Base-by-base conservation (phyloP, 2,113 vertebrate species). In the Polypterus bichir region DNA sequence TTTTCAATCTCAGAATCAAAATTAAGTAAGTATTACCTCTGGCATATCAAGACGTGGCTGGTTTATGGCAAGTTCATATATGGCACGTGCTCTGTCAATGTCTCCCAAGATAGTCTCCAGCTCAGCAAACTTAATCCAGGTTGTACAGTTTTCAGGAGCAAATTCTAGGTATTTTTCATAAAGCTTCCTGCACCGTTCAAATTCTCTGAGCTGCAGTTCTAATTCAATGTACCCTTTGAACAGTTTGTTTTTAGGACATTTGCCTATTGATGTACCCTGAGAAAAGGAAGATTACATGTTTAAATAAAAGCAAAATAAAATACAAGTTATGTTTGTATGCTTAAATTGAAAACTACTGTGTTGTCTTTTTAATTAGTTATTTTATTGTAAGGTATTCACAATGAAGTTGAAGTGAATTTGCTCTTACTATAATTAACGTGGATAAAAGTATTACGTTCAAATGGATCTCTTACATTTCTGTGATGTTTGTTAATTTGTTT, bases 141-240 rank as follows among this genome's bases (percentile, higher is more conserved):
- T 97, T 0, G 93, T 94, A 79, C 95, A 98, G 86, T 98, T 98
- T 61, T 98, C 94, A 0, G 96, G 92, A 2, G 79, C 79, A 77
- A 93, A 99, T 80, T 98, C 93, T 78, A 99, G 74, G 75, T 95
- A 99, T 5, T 99, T 99, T 65, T 98, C 92, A 46, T 99, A 98
- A 47, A 99, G 89, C 69, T 97, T 99, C 68, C 96, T 85, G 74
- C 96, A 99, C 44, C 95, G 91, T 74, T 99, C 96, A 11, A 98
- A 99, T 74, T 98, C 96, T 3, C 96, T 77, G 65, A 99, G 70
- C 62, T 99, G 96, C 44, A 99, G 72, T 73, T 99, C 96, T 77
- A 98, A 65, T 72, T 97, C 94, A 62, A 99, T 97, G 70, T 98
- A 99, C 51, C 93, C 93, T 75, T 99, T 98, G 58, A 99, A 94